Evolutionary conservation across 1,140 invertebrate species (phyloP).

Genomic region (Pentalonia nigronervosa): DNA sequence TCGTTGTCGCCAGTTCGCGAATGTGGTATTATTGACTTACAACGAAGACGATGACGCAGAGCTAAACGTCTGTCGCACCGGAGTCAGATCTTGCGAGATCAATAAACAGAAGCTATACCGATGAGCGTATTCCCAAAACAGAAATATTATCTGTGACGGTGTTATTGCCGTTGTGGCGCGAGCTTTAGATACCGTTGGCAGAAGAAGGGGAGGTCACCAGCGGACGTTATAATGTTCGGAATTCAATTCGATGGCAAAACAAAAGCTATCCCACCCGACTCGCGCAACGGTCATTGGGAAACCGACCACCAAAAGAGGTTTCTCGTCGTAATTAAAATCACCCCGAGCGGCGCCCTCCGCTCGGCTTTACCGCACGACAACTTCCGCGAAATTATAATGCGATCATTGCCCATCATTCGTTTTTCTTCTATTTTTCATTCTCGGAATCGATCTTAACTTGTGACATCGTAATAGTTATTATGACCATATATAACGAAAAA

Average conservation of each 20-base stretch:
- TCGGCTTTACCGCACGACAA: not conserved
- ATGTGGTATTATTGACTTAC: not conserved
- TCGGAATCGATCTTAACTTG: not conserved
- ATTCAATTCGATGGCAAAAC: not conserved
- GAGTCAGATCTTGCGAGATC: not conserved
- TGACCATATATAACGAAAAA: not conserved
- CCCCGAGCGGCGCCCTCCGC: not conserved
- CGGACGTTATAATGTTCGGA: not conserved
- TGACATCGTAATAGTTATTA: not conserved
- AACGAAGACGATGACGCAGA: not conserved
- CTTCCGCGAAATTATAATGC: not conserved
- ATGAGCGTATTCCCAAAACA: not conserved
- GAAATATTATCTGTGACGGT: not conserved
- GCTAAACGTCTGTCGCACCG: not conserved
- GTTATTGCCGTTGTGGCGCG: not conserved
- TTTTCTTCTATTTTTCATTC: not conserved
- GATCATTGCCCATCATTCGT: not conserved
- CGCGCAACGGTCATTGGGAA: not conserved
- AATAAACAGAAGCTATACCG: not conserved
- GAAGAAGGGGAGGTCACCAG: not conserved
- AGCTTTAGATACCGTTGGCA: not conserved
- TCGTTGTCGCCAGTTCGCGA: not conserved
- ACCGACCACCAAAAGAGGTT: not conserved
- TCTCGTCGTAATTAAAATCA: not conserved
- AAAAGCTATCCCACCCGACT: not conserved